Conservation (phyloP, 2,797 vertebrate genomes). For the Taeniopygia guttata region DNA sequence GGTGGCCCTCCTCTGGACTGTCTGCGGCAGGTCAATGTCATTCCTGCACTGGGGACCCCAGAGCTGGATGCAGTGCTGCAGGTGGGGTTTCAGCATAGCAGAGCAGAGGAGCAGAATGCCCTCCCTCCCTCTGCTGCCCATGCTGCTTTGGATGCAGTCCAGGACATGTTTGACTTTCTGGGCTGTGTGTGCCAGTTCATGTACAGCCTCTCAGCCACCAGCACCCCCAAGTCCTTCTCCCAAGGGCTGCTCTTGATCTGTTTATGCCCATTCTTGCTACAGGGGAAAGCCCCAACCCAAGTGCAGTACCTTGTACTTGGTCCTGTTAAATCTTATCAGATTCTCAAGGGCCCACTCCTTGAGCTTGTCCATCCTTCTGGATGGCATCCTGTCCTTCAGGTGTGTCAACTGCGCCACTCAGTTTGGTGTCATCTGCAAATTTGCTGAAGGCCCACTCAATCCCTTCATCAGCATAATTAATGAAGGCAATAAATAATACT, state of each 20-base stretch:
- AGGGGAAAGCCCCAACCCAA: fast-evolving
- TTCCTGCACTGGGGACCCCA: not conserved
- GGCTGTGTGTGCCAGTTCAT: not conserved
- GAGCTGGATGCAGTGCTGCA: not conserved
- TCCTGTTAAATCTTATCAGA: not conserved
- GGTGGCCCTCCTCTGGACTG: not conserved
- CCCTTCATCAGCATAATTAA: not conserved
- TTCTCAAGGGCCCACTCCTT: not conserved
- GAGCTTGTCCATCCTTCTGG: not conserved
- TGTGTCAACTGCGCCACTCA: no score
- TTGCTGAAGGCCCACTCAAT: not conserved
- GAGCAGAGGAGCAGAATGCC: not conserved
- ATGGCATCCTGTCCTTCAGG: not conserved
- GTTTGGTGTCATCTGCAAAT: not conserved
- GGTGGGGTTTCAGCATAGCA: not conserved
- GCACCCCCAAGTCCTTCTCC: not conserved
- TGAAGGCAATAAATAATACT: not conserved
- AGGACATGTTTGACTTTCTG: not conserved
- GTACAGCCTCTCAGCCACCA: not conserved
- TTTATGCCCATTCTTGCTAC: not conserved
- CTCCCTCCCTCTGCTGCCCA: fast-evolving
- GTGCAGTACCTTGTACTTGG: not conserved
- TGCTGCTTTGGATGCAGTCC: fast-evolving
- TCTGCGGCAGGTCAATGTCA: fast-evolving
- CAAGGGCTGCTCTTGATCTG: not conserved